Evolutionary conservation across 2,888 invertebrate genomes (phyloP).

Genomic region (Eristalis intricaria): DNA sequence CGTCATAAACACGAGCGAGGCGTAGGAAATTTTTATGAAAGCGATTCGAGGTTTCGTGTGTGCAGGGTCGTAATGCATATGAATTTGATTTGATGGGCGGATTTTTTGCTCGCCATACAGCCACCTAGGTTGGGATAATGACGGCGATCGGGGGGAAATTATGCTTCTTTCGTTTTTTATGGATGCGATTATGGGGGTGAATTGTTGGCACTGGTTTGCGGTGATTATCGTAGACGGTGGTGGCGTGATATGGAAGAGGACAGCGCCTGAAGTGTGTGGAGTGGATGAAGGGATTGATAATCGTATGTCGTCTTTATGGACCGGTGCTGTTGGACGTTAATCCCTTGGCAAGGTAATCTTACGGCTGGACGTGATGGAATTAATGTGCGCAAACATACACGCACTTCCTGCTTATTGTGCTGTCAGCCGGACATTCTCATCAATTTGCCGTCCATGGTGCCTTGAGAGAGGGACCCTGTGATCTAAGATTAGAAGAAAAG

Average conservation of each 20-base stretch:
- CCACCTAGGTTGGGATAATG: not conserved
- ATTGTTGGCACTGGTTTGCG: not conserved
- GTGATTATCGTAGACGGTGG: not conserved
- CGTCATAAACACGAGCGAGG: constrained; percentile 28
- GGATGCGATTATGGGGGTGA: not conserved
- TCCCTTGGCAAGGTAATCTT: no score
- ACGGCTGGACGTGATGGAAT: no score
- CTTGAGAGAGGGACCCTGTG: no score
- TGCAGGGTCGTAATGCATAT: not conserved
- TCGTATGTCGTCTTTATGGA: not conserved
- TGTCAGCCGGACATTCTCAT: no score
- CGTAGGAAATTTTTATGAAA: constrained; percentile 29
- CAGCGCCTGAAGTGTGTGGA: not conserved
- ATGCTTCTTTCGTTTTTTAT: not conserved
- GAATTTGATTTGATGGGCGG: constrained; percentile 27
- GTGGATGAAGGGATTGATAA: not conserved
- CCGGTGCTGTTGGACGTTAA: no score
- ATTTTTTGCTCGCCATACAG: not conserved
- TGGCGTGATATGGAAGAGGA: not conserved
- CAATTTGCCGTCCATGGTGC: no score
- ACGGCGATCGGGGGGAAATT: not conserved
- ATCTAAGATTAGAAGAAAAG: no score
- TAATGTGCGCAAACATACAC: no score
- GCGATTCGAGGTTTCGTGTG: not conserved
- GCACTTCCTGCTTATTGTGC: no score